These are phyloP conservation scores for Amphilophus citrinellus DNA, from an alignment of 2,113 vertebrate genomes.

Conservation along the genomic window DNA sequence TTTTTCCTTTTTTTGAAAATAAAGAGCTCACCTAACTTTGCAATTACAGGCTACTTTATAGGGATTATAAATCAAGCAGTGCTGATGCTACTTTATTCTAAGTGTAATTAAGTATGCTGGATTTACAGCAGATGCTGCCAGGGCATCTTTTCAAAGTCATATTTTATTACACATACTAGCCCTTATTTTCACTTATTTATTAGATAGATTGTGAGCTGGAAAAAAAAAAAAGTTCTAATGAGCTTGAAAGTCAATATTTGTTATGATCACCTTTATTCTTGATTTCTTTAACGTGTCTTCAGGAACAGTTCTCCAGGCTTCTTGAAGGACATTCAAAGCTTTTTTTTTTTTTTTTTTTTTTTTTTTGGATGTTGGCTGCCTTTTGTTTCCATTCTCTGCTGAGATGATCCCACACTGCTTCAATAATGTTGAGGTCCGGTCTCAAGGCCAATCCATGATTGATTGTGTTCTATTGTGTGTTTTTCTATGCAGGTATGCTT, in stretches of 20 bases:
- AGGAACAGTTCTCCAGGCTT: background rate
- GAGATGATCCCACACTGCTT: background rate
- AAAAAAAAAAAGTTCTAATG: background rate
- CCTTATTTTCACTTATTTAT: background rate
- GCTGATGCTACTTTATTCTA: slow-evolving; percentile 18
- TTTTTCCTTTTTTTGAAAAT: slow-evolving; percentile 33
- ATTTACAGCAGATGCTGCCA: background rate
- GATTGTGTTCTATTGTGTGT: background rate
- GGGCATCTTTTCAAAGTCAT: background rate
- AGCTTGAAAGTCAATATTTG: background rate
- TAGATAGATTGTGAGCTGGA: slow-evolving; percentile 8
- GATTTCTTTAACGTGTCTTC: background rate
- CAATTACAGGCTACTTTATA: slow-evolving; percentile 17
- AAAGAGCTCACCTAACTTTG: slow-evolving; percentile 4
- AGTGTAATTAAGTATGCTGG: background rate
- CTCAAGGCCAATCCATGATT: background rate
- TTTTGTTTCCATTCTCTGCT: background rate
- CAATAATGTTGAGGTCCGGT: background rate
- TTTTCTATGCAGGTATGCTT: background rate
- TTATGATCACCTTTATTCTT: background rate
- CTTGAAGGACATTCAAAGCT: background rate
- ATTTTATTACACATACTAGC: background rate
- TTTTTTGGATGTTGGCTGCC: background rate
- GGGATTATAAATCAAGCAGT: slow-evolving; percentile 34
- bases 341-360: background rate